Base-by-base conservation (phyloP, 2,888 invertebrate species). In the Lasioglossum malachurum region DNA sequence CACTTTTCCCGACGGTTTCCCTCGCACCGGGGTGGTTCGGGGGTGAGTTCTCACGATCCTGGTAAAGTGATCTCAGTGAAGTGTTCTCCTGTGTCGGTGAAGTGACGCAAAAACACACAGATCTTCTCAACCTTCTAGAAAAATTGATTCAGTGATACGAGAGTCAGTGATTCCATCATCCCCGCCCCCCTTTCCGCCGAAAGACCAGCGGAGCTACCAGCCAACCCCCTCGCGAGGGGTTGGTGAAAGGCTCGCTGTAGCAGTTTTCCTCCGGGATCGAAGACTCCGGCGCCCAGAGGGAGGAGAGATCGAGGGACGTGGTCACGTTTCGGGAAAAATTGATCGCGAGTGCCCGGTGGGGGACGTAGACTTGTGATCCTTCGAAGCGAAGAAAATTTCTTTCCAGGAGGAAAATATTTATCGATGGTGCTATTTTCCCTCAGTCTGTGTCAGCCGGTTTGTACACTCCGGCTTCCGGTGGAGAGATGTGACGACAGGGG, bases 241-340 rank as follows among this genome's bases (percentile, higher is more conserved):
- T n/a, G 53, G 53, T n/a, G n/a, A 53, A n/a, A 53, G 53, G 53
- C 53, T 53, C 53, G 53, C 53, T n/a, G 46, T 46, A 23, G 53
- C 53, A 53, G 53, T 53, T 53, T 53, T 23, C 53, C 53, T 53
- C 53, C 53, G 53, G 53, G 53, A 53, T 53, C 53, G 53, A 53
- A 53, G 53, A n/a, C 53, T 53, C 53, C n/a, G 53, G 53, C 23
- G 53, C 10, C 53, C 23, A 35, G 49, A 46, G 53, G 53, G 53
- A 53, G 53, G n/a, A 53, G 23, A n/a, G 41, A 71, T 76, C 31
- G 64, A 76, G 31, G 60, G 31, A 44, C 64, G 41, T 44, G 44
- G 76, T 76, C 64, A 64, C 64, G 64, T 76, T 64, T 60, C 75
- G 31, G 60, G 49, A 23, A 53, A 53, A 76, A 76, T 76, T 76